These are phyloP conservation scores for Gymnarchus niloticus DNA, from an alignment of 2,113 vertebrate genomes.

Conservation along the genomic window DNA sequence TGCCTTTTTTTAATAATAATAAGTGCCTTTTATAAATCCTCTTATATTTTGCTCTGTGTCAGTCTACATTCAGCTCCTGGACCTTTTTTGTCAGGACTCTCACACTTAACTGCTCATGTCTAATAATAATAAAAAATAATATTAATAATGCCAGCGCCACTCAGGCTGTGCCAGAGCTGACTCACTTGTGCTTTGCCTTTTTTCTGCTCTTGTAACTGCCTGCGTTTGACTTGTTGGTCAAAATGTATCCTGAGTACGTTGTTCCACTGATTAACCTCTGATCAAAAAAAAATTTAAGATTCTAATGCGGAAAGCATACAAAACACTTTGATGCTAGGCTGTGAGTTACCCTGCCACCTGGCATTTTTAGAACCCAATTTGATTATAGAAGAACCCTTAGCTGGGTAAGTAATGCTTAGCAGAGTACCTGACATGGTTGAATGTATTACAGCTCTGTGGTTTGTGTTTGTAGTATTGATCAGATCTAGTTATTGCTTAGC, in stretches of 20 bases:
- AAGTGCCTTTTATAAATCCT: background rate
- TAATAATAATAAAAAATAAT: background rate
- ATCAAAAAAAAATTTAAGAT: background rate
- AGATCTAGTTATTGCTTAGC: slow-evolving; percentile 41
- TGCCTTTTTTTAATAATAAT: no score
- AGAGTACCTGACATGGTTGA: background rate
- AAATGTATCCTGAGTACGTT: background rate
- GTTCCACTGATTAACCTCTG: background rate
- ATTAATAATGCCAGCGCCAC: background rate
- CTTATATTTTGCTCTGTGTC: no score
- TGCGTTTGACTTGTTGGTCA: background rate
- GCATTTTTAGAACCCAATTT: background rate
- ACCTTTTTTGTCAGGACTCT: no score
- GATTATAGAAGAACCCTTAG: background rate
- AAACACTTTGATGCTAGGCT: background rate
- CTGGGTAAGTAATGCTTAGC: background rate
- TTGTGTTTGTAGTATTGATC: background rate
- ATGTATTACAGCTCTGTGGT: background rate
- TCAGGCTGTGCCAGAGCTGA: background rate
- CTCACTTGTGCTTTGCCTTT: background rate
- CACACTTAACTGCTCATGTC: background rate
- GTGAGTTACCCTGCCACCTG: background rate
- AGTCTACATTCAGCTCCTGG: no score
- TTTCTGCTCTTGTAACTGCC: background rate
- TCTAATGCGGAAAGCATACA: background rate